Base-by-base conservation (phyloP, 2,113 vertebrate species). In the Calidris pygmaea region DNA sequence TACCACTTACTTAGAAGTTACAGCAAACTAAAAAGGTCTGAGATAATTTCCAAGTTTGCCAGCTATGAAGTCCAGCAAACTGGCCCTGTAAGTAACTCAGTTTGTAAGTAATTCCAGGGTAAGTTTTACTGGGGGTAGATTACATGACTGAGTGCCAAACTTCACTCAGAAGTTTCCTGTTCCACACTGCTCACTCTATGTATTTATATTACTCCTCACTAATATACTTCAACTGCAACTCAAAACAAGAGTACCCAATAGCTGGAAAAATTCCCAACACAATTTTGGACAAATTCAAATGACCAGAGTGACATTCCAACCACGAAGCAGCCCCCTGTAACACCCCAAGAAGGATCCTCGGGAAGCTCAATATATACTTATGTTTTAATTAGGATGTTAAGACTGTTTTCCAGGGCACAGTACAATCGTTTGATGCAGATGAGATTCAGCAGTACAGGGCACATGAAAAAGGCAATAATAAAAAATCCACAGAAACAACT, bases 401-500 rank as follows among this genome's bases (percentile, higher is more conserved):
- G n/a, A 80, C 39, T 10, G 29, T 80, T 94, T 95, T 95, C 78
- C 81, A 91, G 75, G 85, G 58, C 60, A 94, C 13, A 58, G 34
- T 50, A 87, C 55, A 87, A 92, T 85, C 92, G 89, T 78, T 85
- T 16, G 16, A 87, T 82, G 75, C 50, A 89, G 70, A 81, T 66
- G 72, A 82, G 56, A 96, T 87, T 94, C 85, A 92, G 87, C 71
- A 72, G 73, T 80, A 87, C 19, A 91, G 45, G 79, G 24, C 65
- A 75, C 23, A 26, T 65, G 76, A 96, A 94, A 90, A 91, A 67
- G 91, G 78, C 94, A 94, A 94, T 68, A 96, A 97, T 81, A 97
- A 97, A 97, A 94, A 91, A 96, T 84, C 63, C 79, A 96, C 89
- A 94, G 92, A 96, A 96, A 97, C 92, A 95, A 96, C 91, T 95